These are phyloP conservation scores for Parnassius smintheus DNA, from an alignment of 2,888 invertebrate species.

Conservation along the genomic window DNA sequence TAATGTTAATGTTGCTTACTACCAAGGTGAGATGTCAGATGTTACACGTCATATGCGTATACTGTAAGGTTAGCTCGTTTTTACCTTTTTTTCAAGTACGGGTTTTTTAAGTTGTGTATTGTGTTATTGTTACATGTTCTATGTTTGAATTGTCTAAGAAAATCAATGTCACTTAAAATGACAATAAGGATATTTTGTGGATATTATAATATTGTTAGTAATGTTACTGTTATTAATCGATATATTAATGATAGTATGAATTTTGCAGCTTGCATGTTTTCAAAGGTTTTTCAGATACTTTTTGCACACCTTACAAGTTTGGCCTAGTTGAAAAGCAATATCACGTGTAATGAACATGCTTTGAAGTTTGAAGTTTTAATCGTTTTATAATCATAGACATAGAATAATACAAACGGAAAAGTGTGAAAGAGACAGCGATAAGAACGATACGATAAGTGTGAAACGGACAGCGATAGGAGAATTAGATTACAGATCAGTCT, in stretches of 20 bases:
- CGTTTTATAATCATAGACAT: no score
- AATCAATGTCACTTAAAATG: conserved; percentile 40
- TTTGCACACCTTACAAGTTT: conserved; percentile 5
- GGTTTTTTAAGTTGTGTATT: conserved; percentile 18
- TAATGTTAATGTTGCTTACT: no score
- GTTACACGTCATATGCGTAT: no score
- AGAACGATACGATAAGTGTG: no score
- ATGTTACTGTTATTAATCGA: conserved; percentile 31
- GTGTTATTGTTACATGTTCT: conserved; percentile 11
- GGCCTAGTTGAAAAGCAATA: conserved; percentile 11
- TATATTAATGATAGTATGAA: conserved; percentile 2
- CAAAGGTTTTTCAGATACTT: conserved; percentile 1
- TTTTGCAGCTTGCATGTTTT: conserved; percentile 16
- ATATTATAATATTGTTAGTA: conserved; percentile 35
- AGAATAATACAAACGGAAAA: no score
- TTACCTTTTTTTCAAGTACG: conserved; percentile 8
- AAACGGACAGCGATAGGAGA: no score
- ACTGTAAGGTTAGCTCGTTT: no score
- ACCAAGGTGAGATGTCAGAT: no score
- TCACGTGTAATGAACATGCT: neutral
- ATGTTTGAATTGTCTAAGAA: conserved; percentile 20
- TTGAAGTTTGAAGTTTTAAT: neutral
- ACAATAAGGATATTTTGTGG: conserved; percentile 47
- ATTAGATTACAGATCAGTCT: no score
- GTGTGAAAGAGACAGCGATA: no score